Base-by-base conservation (phyloP, 2,888 invertebrate species). In the Chymomyza caudatula region DNA sequence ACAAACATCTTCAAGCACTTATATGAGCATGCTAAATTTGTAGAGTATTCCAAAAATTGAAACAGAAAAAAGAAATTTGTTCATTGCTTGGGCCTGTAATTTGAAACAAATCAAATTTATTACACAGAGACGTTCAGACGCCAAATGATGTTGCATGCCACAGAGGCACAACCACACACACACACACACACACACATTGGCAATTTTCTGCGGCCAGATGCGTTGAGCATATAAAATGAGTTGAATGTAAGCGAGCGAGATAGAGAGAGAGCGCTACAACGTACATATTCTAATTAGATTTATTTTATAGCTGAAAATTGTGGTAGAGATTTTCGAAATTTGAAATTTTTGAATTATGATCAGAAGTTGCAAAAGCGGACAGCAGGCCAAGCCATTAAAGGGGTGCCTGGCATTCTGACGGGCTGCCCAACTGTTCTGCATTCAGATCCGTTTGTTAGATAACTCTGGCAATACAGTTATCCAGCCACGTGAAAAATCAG, bases 41-140 rank as follows among this genome's bases (percentile, higher is more conserved):
- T 37, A 37, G 29, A 11, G 29, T 37, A 37, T 37, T 37, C n/a
- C n/a, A n/a, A 52, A 63, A 42, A 59, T 52, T 49, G 20, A 59
- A 59, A 43, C 22, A 29, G 59, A 8, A 20, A 49, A 67, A 67
- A 69, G 66, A 77, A 81, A 75, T 84, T 78, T 78, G 76, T 85
- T 78, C 82, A 78, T 78, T 78, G 77, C 82, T 75, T 81, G 76
- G 79, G 20, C 20, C 72, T 85, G 87, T 82, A 86, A 82, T 86
- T 83, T 84, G 86, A 83, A 82, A 83, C 87, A 83, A 83, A 83
- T 83, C 82, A 86, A 83, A 87, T 83, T 83, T 83, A 86, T 83
- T 85, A 70, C 81, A 85, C 81, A 85, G 86, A 82, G 86, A 85
- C 81, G 76, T 78, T 83, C 75, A 69, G 81, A 73, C 76, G 87